Evolutionary conservation across 1,140 invertebrate species (phyloP), one percentile per base, ranked within the genome.

Genomic region (Drosophila auraria): DNA sequence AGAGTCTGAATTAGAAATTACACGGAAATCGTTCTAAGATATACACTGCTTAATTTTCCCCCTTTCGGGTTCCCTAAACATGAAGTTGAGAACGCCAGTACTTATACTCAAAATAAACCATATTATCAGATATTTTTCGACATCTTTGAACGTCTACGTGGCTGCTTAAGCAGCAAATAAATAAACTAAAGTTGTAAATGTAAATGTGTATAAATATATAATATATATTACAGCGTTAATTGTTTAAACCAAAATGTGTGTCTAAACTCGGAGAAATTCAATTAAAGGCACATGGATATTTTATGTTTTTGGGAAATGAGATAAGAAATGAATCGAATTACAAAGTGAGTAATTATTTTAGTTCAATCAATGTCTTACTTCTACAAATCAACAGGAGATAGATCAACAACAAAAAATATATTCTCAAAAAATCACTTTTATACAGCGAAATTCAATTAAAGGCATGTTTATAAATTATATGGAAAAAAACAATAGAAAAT

Each of bases 201-300:
- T 23, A 25, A 40, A 11, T 40, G 36, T 56, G 54, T 40, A 38
- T 40, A 56, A 56, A 56, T 25, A 23, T 36, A 36, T 11, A 56
- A 38, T 12, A 38, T 56, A 56, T 38, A 23, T 38, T 4, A 33
- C 8, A 15, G 5, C 53, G 11, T 56, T 56, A 7, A 7, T 38
- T 38, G 51, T 54, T 54, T 36, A 2, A 54, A 53, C 9, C 5
- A 53, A 30, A 2, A 17, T 15, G 9, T 11, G 25, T 51, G 30
- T 33, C 30, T 30, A 30, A 20, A 20, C 20, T 20, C 20, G 20
- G 20, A 20, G 20, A 20, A 20, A 20, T 20, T 20, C 20, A 20
- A 20, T 20, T 20, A 1, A 20, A 20, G 20, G 20, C 20, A 20
- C 20, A 20, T 20, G 20, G 20, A 20, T 20, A 20, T 20, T 20